A percentile compares a stretch with the other conserved stretches of the same genome.
Evolutionary conservation across 2,797 vertebrate genomes (phyloP).

Genomic region (Lithobates pipiens): DNA sequence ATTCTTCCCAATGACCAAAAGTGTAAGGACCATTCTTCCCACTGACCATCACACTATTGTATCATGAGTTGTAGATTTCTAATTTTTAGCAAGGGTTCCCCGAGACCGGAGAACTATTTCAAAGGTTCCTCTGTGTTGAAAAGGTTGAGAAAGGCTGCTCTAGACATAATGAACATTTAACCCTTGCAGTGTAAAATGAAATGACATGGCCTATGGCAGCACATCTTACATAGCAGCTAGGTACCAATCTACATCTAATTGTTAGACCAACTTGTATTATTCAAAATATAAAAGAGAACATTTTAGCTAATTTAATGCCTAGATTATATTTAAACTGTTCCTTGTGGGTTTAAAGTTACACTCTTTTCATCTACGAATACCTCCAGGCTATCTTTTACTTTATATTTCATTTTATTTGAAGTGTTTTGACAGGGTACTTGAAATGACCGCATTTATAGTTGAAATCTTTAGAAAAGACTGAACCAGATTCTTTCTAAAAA

Average conservation of each 20-base stretch:
- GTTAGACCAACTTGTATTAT: background rate
- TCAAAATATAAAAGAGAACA: background rate
- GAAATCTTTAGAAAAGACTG: constrained; percentile 9
- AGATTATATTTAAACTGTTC: constrained; percentile 3
- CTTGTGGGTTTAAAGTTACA: background rate
- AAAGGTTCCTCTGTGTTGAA: too few species aligned
- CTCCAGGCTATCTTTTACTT: constrained; percentile 7
- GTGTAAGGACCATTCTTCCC: too few species aligned
- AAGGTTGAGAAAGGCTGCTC: too few species aligned
- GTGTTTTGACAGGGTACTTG: constrained; percentile 22
- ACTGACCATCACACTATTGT: too few species aligned
- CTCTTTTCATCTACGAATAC: constrained; percentile 11
- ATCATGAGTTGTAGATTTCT: too few species aligned
- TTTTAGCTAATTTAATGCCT: background rate
- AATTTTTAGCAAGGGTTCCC: too few species aligned
- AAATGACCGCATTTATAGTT: background rate
- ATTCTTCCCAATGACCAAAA: too few species aligned
- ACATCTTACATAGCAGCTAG: background rate
- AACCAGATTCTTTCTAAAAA: constrained; percentile 5
- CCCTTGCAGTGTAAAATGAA: too few species aligned
- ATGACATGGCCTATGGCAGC: too few species aligned
- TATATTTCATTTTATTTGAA: constrained; percentile 22
- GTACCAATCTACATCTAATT: background rate
- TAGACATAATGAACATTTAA: too few species aligned
- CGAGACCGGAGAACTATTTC: too few species aligned